A percentile compares a stretch with the other conserved stretches of the same genome.
Conservation (phyloP, 2,888 invertebrate genomes). For the Himalopsyche anomala region DNA sequence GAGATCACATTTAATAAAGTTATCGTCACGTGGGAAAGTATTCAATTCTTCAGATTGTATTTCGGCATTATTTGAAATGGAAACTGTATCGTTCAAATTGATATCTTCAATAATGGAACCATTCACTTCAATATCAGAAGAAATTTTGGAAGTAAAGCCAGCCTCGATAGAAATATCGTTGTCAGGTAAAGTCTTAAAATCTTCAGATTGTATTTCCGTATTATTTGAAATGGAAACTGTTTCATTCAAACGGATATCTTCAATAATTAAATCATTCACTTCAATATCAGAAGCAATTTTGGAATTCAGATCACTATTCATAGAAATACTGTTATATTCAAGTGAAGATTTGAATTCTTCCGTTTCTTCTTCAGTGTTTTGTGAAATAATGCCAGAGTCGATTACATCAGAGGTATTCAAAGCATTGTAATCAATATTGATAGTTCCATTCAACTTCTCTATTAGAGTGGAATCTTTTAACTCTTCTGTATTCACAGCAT, state of each 20-base stretch:
- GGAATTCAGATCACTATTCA: background rate
- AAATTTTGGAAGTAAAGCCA: background rate
- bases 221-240: background rate
- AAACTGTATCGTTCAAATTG: background rate
- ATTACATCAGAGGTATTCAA: background rate
- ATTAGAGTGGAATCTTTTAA: background rate
- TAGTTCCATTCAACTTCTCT: conserved; percentile 16
- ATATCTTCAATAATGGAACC: no score
- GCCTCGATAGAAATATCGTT: background rate
- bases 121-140: no score
- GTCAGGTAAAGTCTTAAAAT: background rate
- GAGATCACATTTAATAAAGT: background rate
- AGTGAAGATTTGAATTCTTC: background rate
- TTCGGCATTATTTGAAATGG: background rate
- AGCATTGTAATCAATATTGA: background rate
- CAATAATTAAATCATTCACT: no score
- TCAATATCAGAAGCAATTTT: no score
- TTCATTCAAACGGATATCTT: no score
- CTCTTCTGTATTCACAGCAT: background rate
- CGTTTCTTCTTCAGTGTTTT: background rate
- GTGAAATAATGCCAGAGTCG: background rate
- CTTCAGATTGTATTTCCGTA: background rate
- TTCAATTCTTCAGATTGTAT: background rate
- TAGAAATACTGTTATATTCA: background rate
- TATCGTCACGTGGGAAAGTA: background rate